Percentiles rank a stretch among this genome's conserved stretches.
phyloP scores from a whole-genome alignment of 92 coral and sea anemone genomes.

The Porites divaricata region DNA sequence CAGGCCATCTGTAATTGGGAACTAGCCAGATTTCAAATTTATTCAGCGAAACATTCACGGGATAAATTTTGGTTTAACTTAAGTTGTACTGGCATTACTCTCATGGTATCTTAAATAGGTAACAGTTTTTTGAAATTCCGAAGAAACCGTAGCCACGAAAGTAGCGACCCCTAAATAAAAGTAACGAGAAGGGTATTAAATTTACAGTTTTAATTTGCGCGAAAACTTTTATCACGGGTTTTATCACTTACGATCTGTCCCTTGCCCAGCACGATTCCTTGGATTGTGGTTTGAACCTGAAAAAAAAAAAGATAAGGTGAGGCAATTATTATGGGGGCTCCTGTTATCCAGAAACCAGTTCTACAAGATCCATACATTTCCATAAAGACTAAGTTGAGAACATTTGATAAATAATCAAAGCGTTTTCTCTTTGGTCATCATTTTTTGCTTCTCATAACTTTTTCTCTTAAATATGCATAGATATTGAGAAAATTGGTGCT shows the following conservation, averaged over 20 bases:
- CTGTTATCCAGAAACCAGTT: background rate
- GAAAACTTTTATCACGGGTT: background rate
- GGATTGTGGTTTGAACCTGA: constrained; percentile 35
- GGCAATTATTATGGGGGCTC: background rate
- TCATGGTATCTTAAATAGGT: background rate
- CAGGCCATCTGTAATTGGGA: background rate
- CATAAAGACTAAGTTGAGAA: no score
- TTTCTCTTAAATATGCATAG: no score
- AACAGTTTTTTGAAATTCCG: background rate
- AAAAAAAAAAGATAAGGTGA: background rate
- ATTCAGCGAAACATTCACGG: constrained; percentile 9
- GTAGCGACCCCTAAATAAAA: no score
- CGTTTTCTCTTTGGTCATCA: no score
- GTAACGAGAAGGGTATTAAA: constrained; percentile 5
- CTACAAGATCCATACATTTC: no score
- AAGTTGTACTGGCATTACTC: background rate
- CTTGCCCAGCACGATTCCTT: background rate
- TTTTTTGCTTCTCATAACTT: no score
- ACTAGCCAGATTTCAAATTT: background rate
- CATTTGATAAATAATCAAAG: no score
- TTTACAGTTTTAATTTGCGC: background rate
- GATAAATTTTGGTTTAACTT: background rate
- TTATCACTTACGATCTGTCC: constrained; percentile 16
- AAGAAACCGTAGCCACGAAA: no score
- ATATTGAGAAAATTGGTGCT: no score